A percentile compares a stretch with the other conserved stretches of the same genome.
phyloP scores from a whole-genome alignment of 2,797 vertebrate genomes.

The Cryptoprocta ferox region DNA sequence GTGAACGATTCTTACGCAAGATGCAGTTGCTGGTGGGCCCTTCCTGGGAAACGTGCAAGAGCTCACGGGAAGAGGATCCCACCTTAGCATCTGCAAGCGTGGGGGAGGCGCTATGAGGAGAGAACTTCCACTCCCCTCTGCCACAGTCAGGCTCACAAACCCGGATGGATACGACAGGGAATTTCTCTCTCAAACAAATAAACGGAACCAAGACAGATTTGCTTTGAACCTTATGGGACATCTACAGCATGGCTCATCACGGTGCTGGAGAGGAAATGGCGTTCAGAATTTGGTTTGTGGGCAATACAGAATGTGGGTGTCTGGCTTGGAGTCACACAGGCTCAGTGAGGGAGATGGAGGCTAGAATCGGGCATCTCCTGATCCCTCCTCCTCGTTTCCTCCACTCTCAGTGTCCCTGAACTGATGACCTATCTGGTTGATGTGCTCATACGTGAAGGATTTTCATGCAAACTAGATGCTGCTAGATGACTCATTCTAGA shows the following conservation, averaged over 20 bases:
- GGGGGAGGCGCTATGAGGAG: not conserved
- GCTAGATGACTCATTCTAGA: not conserved
- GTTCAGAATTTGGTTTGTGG: not conserved
- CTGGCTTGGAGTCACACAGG: not conserved
- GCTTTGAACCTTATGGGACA: accelerated
- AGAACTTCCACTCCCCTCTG: not conserved
- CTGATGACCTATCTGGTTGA: not conserved
- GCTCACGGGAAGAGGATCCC: not conserved
- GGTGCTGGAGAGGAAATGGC: not conserved
- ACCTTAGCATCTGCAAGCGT: not conserved
- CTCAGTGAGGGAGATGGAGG: not conserved
- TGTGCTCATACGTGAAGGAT: accelerated
- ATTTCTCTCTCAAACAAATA: not conserved
- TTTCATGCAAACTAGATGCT: accelerated
- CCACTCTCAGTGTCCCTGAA: not conserved
- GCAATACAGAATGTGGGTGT: not conserved
- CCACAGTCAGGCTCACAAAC: not conserved
- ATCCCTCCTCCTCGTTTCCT: not conserved
- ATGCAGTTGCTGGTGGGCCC: too few relatives aligned
- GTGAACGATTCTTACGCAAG: too few relatives aligned
- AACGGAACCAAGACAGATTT: not conserved
- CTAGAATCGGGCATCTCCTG: not conserved
- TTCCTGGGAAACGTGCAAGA: not conserved
- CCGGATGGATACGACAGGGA: accelerated
- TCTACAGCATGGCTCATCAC: too few relatives aligned